Evolutionary conservation across 1,140 invertebrate genomes (phyloP), one percentile per base, ranked within the genome.

Genomic region (Pseudomyrmex dendroicus): DNA sequence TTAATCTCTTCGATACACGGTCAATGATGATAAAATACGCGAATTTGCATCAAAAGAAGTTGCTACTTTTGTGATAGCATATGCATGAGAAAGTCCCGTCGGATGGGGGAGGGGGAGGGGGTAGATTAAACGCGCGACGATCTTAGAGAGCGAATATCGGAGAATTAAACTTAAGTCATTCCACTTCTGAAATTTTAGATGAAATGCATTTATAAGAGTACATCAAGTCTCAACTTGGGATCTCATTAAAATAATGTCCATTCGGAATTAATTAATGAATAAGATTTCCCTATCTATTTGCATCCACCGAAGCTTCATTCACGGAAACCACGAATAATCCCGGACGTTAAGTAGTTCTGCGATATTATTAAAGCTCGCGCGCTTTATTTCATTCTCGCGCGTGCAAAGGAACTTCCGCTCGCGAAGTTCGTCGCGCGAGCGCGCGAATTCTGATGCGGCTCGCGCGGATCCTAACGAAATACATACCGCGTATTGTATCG

Each of bases 261-360:
- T 70, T 57, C 50, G 50, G 59, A 80, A 68, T 78, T 78, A 78
- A 70, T 80, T 70, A 70, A 80, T 20, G 73, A 76, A 64, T 57
- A 59, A 59, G 63, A 59, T 59, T 78, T 64, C 25, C 52, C 17
- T 20, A 20, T 59, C 76, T 78, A 78, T 78, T 78, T 70, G 76
- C 52, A 70, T 78, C 0, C 54, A 15, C 4, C 64, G 64, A 48
- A 25, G 35, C 44, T 78, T 78, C 76, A 78, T 70, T 78, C 64
- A 59, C 57, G 52, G 67, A 68, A 57, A 78, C 20, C 20, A 9
- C 64, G 74, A 57, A 78, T 68, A 68, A 78, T 67, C 46, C 12
- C 64, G 64, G 35, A 35, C 15, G 64, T 78, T 68, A 78, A 78
- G 70, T 59, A 35, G 20, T 70, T 70, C n/a, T 54, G 20, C 57